These are phyloP conservation scores for Theonella swinhoei DNA, from an alignment of 37 sponge, comb jelly and placozoan species.

Conservation along the genomic window DNA sequence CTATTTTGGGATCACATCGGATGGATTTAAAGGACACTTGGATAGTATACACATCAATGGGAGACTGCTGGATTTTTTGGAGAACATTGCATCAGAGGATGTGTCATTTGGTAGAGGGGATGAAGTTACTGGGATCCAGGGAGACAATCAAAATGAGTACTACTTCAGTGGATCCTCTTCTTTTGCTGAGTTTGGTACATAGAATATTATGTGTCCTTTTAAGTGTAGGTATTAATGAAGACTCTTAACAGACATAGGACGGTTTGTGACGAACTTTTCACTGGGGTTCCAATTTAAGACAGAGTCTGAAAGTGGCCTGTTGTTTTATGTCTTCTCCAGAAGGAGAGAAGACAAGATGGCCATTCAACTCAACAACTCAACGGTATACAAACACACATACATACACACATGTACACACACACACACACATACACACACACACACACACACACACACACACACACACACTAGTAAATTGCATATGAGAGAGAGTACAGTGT, in stretches of 20 bases:
- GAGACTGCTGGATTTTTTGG: neutral
- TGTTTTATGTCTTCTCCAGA: constrained; percentile 5
- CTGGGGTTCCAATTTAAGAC: neutral
- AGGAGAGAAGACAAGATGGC: neutral
- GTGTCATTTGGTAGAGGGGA: neutral
- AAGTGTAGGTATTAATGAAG: neutral
- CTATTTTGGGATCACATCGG: neutral
- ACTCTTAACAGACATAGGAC: neutral
- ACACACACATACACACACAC: no score
- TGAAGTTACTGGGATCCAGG: neutral
- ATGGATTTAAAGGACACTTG: constrained; percentile 3
- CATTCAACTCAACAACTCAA: neutral
- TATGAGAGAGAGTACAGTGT: no score
- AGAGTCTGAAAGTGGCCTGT: neutral
- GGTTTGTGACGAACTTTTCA: neutral
- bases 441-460: no score
- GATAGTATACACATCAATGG: neutral
- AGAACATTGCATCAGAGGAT: neutral
- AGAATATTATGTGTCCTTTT: neutral
- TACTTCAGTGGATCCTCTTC: neutral
- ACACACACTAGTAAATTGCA: no score
- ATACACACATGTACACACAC: no score
- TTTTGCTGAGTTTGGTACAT: neutral
- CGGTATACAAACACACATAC: no score
- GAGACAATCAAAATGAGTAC: neutral